phyloP scores from a whole-genome alignment of 2,888 invertebrate species.

The Platycnemis pennipes region DNA sequence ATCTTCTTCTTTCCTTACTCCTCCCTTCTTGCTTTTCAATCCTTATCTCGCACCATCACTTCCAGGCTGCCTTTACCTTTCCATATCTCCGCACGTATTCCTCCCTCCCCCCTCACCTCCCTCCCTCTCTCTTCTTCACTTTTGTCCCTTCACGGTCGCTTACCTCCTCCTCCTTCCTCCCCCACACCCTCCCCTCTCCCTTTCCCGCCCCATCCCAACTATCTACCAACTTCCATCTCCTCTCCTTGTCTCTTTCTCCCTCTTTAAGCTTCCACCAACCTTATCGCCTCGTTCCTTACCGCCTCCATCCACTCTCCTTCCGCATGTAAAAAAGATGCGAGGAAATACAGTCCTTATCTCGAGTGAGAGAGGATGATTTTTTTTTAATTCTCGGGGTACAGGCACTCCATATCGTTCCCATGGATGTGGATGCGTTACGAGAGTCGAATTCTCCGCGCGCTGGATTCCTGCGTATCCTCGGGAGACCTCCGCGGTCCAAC shows the following conservation, averaged over 20 bases:
- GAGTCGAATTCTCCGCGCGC: neutral
- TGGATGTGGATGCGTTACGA: neutral
- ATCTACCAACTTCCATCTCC: neutral
- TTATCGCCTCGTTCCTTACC: too few species aligned
- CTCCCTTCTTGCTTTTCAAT: neutral
- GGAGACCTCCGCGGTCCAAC: neutral
- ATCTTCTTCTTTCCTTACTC: neutral
- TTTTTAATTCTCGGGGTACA: neutral
- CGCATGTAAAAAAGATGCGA: neutral
- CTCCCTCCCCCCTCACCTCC: neutral
- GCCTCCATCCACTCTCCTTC: neutral
- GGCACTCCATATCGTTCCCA: neutral
- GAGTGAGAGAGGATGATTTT: neutral
- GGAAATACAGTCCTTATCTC: conserved; percentile 11
- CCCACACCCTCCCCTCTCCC: neutral
- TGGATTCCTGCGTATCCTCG: neutral
- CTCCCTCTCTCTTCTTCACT: neutral
- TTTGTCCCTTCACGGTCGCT: neutral
- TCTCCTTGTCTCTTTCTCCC: neutral
- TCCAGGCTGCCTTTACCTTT: conserved; percentile 5
- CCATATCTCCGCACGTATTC: conserved; percentile 15
- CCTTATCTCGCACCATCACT: neutral
- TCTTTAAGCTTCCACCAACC: neutral
- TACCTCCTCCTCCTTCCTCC: neutral
- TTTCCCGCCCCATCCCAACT: neutral